Base-by-base conservation (phyloP, 2,797 vertebrate genomes). In the Rachycentron canadum region DNA sequence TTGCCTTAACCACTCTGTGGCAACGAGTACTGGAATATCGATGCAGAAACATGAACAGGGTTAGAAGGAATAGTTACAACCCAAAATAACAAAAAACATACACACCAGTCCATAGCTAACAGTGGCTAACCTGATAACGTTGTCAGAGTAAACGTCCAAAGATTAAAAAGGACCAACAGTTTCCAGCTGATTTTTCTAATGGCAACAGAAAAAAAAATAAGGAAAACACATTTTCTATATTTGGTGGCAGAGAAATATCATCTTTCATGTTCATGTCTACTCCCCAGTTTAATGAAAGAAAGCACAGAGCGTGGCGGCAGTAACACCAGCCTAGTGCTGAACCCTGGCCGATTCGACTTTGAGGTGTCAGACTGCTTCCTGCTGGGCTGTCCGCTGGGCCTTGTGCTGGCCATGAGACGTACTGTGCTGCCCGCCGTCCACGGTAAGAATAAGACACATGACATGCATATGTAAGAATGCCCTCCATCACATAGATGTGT, bases 321-420 rank as follows among this genome's bases (percentile, higher is more conserved):
- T 28, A 93, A 84, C 73, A 85, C 94, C 84, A 95, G 91, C 81
- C 89, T 96, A 19, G 89, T 97, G 84, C 89, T 96, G 83, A 97
- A 94, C 86, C 92, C 97, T 8, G 97, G 97, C 30, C 94, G 93
- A 25, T 98, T 99, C 80, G 97, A 99, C 82, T 99, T 99, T 11
- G 97, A 99, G 0, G 98, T 99, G 82, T 97, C 97, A 0, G 97
- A 99, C 86, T 99, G 98, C 93, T 99, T 99, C 93, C 95, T 99
- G 81, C 95, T 99, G 23, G 98, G 98, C 59, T 99, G 98, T 0
- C 98, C 98, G 0, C 93, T 99, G 82, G 98, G 98, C 69, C 94
- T 99, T 71, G 98, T 99, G 79, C 93, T 99, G 91, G 98, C 98
- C 86, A 98, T 99, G 98, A 95, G 98, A 91, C 97, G 95, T 79